phyloP scores from a whole-genome alignment of 2,888 invertebrate species.

The Cataglyphis rosenhaueri region DNA sequence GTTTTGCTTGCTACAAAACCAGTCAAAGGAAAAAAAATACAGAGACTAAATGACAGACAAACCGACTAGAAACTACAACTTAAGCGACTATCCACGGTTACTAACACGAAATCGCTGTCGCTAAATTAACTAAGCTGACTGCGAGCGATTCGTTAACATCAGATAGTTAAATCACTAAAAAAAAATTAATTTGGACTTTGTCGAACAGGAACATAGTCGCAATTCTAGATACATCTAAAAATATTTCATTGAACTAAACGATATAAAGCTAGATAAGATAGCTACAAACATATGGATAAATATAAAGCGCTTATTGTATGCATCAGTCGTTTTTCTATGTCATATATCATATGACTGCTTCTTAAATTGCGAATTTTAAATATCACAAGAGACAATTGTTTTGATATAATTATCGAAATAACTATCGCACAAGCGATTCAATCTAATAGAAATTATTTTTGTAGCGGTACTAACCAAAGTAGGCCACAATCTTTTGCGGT shows the following conservation, averaged over 20 bases:
- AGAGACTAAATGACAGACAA: slow-evolving; percentile 73
- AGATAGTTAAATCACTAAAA: slow-evolving; percentile 42
- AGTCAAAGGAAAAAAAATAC: slow-evolving; percentile 81
- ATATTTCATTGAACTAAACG: slow-evolving; percentile 33
- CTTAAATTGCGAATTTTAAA: slow-evolving; percentile 2
- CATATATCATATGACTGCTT: slow-evolving; percentile 17
- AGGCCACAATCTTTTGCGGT: slow-evolving; percentile 38
- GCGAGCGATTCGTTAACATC: slow-evolving; percentile 55
- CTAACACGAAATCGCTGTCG: slow-evolving; percentile 67
- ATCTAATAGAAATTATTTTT: slow-evolving; percentile 35
- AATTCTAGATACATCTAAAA: slow-evolving; percentile 40
- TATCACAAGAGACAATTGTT: slow-evolving; percentile 17
- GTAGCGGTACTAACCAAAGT: slow-evolving; percentile 42
- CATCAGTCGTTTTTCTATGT: slow-evolving; percentile 3
- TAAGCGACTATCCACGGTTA: slow-evolving; percentile 62
- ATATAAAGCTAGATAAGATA: slow-evolving; percentile 43
- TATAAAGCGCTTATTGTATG: slow-evolving; percentile 39
- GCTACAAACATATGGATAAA: slow-evolving; percentile 35
- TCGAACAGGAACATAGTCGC: slow-evolving; percentile 28
- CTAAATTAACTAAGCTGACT: slow-evolving; percentile 68
- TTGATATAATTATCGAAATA: slow-evolving; percentile 32
- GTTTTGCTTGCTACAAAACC: slow-evolving; percentile 86
- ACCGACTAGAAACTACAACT: slow-evolving; percentile 66
- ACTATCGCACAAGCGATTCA: slow-evolving; percentile 41
- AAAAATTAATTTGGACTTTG: slow-evolving; percentile 6